A percentile compares a stretch with the other conserved stretches of the same genome.
phyloP scores from a whole-genome alignment of 1,140 invertebrate species.

The Bactericera cockerelli region DNA sequence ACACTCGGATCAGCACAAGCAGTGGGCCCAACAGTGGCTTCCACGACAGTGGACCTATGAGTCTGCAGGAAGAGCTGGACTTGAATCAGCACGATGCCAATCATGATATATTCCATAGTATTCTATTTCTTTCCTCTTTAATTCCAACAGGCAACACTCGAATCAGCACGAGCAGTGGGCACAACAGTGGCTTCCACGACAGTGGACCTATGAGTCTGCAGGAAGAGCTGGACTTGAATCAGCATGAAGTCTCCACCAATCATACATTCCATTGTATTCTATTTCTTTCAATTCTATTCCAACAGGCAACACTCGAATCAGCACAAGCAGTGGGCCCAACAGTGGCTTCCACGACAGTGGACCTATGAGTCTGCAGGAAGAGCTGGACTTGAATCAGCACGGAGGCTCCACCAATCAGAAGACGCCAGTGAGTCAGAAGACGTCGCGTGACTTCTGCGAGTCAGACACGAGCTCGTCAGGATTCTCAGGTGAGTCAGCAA shows the following conservation, averaged over 20 bases:
- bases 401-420: constrained; percentile 26
- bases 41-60: not conserved
- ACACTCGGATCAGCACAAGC: not conserved
- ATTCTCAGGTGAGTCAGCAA: constrained; percentile 61
- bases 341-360: not conserved
- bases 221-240: constrained; percentile 30
- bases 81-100: too few relatives aligned
- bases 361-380: constrained; percentile 19
- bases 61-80: constrained; percentile 27
- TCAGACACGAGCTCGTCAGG: constrained; percentile 70
- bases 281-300: too few relatives aligned
- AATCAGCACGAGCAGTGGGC: not conserved
- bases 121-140: too few relatives aligned
- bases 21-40: not conserved
- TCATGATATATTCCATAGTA: too few relatives aligned
- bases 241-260: too few relatives aligned
- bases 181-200: not conserved
- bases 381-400: constrained; percentile 30
- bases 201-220: not conserved
- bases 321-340: not conserved
- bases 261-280: too few relatives aligned
- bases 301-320: not conserved
- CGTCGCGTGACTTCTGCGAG: constrained; percentile 64
- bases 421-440: constrained; percentile 29
- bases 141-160: not conserved